Percentiles rank a stretch among this genome's conserved stretches.
Evolutionary conservation across 1,140 invertebrate species (phyloP).

Genomic region (Trypoxylus dichotomus): DNA sequence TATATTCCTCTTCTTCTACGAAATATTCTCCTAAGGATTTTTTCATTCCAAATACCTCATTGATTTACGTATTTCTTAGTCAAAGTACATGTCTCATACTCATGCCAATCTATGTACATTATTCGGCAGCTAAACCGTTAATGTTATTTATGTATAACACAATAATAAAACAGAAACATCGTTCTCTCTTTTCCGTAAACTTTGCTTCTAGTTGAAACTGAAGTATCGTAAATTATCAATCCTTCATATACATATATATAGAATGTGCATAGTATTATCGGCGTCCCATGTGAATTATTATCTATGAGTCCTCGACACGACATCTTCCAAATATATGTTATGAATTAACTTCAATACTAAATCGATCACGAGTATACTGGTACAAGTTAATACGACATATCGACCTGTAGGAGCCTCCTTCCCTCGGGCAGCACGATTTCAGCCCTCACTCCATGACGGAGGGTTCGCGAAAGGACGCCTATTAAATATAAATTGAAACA

Average conservation of each 20-base stretch:
- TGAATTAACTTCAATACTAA: slow-evolving; percentile 12
- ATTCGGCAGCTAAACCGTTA: no score
- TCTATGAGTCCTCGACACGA: not conserved
- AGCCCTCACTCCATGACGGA: not conserved
- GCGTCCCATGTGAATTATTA: not conserved
- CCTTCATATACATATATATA: not conserved
- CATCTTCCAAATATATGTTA: not conserved
- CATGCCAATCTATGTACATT: no score
- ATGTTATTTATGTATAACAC: no score
- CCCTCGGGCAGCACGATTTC: not conserved
- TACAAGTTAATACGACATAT: slow-evolving; percentile 25
- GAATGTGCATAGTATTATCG: not conserved
- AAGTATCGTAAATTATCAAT: not conserved
- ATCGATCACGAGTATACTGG: not conserved
- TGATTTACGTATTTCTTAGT: no score
- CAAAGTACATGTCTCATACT: no score
- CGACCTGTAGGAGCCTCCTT: not conserved
- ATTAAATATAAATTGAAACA: slow-evolving; percentile 42
- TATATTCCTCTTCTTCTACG: no score
- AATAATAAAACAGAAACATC: not conserved
- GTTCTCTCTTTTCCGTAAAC: not conserved
- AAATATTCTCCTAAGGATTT: no score
- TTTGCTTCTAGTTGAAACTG: not conserved
- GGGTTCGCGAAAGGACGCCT: slow-evolving; percentile 7
- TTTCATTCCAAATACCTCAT: no score